Percentiles rank a stretch among this genome's conserved stretches.
Conservation (phyloP, 2,888 invertebrate genomes). For the Pheosia tremula region DNA sequence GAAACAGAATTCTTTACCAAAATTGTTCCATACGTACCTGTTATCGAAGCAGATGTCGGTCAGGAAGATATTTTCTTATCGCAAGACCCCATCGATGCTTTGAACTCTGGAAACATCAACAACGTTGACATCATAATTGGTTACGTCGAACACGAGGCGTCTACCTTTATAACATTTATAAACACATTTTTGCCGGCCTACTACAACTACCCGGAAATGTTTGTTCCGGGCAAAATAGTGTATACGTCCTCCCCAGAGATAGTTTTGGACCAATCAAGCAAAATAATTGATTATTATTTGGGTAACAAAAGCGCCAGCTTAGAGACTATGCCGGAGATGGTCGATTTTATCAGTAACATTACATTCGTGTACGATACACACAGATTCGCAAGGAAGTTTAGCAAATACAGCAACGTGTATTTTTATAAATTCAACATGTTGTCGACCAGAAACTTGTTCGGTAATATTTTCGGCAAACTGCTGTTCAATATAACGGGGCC, state of each 20-base stretch:
- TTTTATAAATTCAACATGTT: slow-evolving; percentile 18
- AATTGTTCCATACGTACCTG: slow-evolving; percentile 4
- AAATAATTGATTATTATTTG: slow-evolving; percentile 14
- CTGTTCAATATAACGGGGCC: slow-evolving; percentile 15
- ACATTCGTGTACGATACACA: slow-evolving; percentile 15
- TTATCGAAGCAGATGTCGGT: background rate
- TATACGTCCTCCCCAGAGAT: background rate
- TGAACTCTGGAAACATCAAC: slow-evolving; percentile 10
- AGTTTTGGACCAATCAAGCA: slow-evolving; percentile 12
- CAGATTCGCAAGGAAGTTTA: slow-evolving; percentile 13
- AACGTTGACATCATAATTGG: slow-evolving; percentile 18
- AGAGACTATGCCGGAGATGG: slow-evolving; percentile 10
- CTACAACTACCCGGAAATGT: slow-evolving; percentile 11
- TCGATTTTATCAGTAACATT: slow-evolving; percentile 8
- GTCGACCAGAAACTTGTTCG: slow-evolving; percentile 18
- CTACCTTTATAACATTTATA: background rate
- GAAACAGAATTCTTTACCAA: background rate
- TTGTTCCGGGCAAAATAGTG: slow-evolving; percentile 2
- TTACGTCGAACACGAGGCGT: slow-evolving; percentile 11
- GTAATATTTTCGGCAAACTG: slow-evolving; percentile 8
- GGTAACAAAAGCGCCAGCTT: slow-evolving; percentile 12
- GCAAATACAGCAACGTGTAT: slow-evolving; percentile 10
- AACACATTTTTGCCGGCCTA: slow-evolving; percentile 7
- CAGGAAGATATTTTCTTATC: slow-evolving; percentile 11
- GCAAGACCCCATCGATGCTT: slow-evolving; percentile 4